A percentile compares a stretch with the other conserved stretches of the same genome.
Evolutionary conservation across 2,888 invertebrate genomes (phyloP).

Genomic region (Tachina lurida): DNA sequence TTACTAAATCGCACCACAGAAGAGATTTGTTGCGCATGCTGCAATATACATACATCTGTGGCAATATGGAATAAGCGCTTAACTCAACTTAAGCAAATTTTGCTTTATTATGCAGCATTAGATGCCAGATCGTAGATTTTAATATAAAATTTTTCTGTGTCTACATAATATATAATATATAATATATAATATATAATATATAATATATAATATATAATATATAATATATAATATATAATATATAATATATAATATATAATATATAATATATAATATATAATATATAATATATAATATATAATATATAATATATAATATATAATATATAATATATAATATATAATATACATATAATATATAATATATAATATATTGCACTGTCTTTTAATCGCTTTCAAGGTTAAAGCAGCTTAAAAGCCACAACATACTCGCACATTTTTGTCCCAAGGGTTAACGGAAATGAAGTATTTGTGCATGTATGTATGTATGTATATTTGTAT

Average conservation of each 20-base stretch:
- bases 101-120: too few species aligned
- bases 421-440: background rate
- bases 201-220: conserved; percentile 11
- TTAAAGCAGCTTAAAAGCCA: conserved; percentile 15
- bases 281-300: background rate
- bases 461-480: background rate
- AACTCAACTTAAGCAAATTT: too few species aligned
- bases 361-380: conserved; percentile 1
- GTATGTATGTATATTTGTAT: too few species aligned
- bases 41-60: too few species aligned
- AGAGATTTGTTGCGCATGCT: too few species aligned
- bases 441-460: conserved; percentile 17
- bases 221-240: background rate
- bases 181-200: background rate
- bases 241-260: too few species aligned
- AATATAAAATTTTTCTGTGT: too few species aligned
- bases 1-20: too few species aligned
- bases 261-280: background rate
- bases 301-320: background rate
- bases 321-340: too few species aligned
- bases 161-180: background rate
- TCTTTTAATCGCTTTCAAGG: conserved; percentile 1
- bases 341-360: background rate
- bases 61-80: too few species aligned
- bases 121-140: too few species aligned